Percentiles rank a stretch among this genome's conserved stretches.
Conservation (phyloP, 2,797 vertebrate species). For the Gambelia wislizenii region DNA sequence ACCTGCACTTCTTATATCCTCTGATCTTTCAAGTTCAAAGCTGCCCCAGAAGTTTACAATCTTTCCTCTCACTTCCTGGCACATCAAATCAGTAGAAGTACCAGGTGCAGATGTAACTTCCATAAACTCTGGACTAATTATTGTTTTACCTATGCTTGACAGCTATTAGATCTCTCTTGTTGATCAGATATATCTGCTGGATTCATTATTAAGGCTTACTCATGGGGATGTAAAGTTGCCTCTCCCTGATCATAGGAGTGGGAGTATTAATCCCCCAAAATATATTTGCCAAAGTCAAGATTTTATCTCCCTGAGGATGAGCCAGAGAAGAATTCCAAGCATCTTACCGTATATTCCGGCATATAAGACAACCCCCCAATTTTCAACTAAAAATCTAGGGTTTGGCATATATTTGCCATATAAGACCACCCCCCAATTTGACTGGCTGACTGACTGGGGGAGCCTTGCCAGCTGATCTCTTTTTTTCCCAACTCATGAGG, state of each 20-base stretch:
- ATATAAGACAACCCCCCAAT: too few relatives aligned
- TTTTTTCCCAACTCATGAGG: too few relatives aligned
- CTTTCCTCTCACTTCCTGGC: background rate
- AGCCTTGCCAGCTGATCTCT: too few relatives aligned
- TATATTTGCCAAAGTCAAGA: background rate
- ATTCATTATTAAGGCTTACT: background rate
- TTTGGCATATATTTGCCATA: too few relatives aligned
- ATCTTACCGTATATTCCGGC: too few relatives aligned
- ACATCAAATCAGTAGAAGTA: background rate
- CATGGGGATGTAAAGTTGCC: background rate
- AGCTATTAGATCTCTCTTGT: background rate
- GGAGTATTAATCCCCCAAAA: too few relatives aligned
- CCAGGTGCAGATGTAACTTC: background rate
- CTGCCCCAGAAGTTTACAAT: background rate
- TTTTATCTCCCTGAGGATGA: background rate
- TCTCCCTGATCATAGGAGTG: background rate
- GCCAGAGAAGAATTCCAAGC: background rate
- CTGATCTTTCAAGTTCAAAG: constrained; percentile 12
- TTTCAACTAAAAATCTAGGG: too few relatives aligned
- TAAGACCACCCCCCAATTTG: too few relatives aligned
- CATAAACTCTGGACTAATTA: background rate
- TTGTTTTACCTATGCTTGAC: background rate
- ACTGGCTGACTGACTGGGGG: too few relatives aligned
- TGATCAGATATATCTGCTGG: background rate
- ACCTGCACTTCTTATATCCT: background rate